Evolutionary conservation across 2,888 invertebrate genomes (phyloP).

Genomic region (Nymphalis polychloros): DNA sequence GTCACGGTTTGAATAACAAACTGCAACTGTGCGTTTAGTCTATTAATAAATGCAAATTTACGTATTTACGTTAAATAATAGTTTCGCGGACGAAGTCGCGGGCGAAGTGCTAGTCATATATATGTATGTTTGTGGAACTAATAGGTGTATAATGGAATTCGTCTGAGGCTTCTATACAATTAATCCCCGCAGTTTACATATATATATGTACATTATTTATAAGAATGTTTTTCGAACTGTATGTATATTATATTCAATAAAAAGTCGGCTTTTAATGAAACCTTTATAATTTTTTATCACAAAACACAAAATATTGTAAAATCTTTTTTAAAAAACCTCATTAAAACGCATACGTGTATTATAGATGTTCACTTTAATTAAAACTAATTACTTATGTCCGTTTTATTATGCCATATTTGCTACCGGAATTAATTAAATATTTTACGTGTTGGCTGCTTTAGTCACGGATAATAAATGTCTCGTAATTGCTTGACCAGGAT

Average conservation of each 20-base stretch:
- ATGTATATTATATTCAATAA: not conserved
- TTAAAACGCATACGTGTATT: slow-evolving; percentile 26
- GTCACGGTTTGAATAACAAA: no score
- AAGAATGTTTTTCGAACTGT: no score
- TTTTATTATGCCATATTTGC: slow-evolving; percentile 34
- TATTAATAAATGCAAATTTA: no score
- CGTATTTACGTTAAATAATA: no score
- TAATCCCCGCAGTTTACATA: no score
- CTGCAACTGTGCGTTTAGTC: no score
- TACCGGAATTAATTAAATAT: slow-evolving; percentile 36
- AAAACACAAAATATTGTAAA: not conserved
- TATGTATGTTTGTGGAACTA: no score
- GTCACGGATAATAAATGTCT: slow-evolving; percentile 33
- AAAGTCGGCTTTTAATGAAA: not conserved
- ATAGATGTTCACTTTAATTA: slow-evolving; percentile 32
- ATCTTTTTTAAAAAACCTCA: slow-evolving; percentile 14
- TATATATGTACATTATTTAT: no score
- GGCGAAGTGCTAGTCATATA: no score
- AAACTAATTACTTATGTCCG: slow-evolving; percentile 33
- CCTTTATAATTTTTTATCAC: not conserved
- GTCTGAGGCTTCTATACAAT: no score
- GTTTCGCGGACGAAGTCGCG: no score
- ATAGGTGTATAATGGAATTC: no score
- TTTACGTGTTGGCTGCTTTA: slow-evolving; percentile 32
- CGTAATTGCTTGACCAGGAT: slow-evolving; percentile 29